Percentiles rank a stretch among this genome's conserved stretches.
Conservation (phyloP, 2,888 invertebrate species). For the Lithophane socia region DNA sequence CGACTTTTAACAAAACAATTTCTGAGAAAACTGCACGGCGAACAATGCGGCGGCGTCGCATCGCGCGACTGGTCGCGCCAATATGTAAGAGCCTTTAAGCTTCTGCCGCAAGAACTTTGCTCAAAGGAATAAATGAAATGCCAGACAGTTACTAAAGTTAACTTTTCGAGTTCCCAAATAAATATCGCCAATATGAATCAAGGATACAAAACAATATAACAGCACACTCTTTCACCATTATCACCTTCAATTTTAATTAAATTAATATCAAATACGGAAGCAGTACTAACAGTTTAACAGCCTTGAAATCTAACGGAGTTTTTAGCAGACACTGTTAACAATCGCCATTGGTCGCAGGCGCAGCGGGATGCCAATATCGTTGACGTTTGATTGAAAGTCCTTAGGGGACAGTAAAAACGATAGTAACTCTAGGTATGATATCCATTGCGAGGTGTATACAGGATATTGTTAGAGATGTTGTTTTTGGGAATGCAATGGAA, state of each 20-base stretch:
- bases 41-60: no score
- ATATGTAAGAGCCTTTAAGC: no score
- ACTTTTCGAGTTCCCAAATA: not conserved
- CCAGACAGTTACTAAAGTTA: not conserved
- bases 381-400: slow-evolving; percentile 42
- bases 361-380: slow-evolving; percentile 47
- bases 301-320: slow-evolving; percentile 51
- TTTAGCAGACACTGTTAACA: slow-evolving; percentile 35
- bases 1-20: no score
- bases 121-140: not conserved
- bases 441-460: not conserved
- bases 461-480: not conserved
- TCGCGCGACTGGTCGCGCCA: no score
- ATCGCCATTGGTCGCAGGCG: slow-evolving; percentile 49
- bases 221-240: not conserved
- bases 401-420: slow-evolving; percentile 4
- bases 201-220: not conserved
- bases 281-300: slow-evolving; percentile 21
- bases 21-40: no score
- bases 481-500: slow-evolving; percentile 1
- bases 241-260: slow-evolving; percentile 46
- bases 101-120: not conserved
- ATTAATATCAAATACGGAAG: slow-evolving; percentile 31
- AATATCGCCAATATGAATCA: not conserved
- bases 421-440: not conserved